Conservation (phyloP, 2,888 invertebrate genomes). For the Zonitis immaculata region DNA sequence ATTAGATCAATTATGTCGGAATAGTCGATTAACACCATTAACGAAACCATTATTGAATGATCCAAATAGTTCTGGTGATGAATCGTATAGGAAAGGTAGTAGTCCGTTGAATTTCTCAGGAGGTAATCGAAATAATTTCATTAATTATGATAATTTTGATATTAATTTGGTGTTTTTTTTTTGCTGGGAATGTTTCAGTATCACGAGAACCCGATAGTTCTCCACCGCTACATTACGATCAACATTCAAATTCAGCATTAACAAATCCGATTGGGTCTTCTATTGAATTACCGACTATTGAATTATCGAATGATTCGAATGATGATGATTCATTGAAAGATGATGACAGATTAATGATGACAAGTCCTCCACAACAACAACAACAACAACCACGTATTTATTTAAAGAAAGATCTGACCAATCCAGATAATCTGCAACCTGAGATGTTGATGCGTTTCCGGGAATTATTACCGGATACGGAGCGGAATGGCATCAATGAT, state of each 20-base stretch:
- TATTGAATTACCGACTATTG: constrained; percentile 43
- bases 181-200: background rate
- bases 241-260: background rate
- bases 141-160: too few relatives aligned
- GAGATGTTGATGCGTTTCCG: constrained; percentile 48
- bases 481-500: constrained; percentile 42
- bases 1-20: constrained; percentile 63
- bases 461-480: constrained; percentile 38
- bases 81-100: constrained; percentile 44
- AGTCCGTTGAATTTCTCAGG: constrained; percentile 43
- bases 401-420: constrained; percentile 47
- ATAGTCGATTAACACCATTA: constrained; percentile 54
- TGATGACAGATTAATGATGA: background rate
- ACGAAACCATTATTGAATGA: constrained; percentile 43
- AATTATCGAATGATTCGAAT: constrained; percentile 47
- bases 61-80: constrained; percentile 50
- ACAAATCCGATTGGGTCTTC: background rate
- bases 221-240: constrained; percentile 12
- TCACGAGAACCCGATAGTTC: constrained; percentile 1
- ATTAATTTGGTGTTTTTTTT: background rate
- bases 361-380: constrained; percentile 16
- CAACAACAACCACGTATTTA: constrained; percentile 42
- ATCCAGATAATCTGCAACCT: constrained; percentile 48
- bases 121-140: constrained; percentile 21
- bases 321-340: constrained; percentile 26